Conservation (phyloP, 2,797 vertebrate species). For the Esox masquinongy region DNA sequence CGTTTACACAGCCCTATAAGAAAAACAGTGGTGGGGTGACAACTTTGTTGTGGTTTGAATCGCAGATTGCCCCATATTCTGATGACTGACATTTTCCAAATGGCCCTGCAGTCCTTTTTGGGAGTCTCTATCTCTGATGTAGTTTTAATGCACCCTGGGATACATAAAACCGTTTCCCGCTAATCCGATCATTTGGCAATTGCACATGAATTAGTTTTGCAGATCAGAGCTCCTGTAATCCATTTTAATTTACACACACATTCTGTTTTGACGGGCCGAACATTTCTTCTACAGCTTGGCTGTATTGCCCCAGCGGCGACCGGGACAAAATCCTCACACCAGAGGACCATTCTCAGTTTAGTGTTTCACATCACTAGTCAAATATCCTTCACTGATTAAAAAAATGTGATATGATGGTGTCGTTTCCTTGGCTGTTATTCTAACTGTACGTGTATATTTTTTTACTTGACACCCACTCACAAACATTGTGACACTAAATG, state of each 20-base stretch:
- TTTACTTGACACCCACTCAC: not conserved
- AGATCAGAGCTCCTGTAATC: slow-evolving; percentile 26
- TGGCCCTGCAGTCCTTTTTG: not conserved
- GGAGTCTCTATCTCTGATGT: not conserved
- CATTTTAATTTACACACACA: slow-evolving; percentile 29
- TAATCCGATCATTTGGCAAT: slow-evolving; percentile 14
- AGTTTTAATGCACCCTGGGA: not conserved
- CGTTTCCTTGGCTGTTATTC: not conserved
- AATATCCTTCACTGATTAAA: not conserved
- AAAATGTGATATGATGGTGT: not conserved
- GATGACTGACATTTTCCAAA: not conserved
- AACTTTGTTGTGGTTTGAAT: not conserved
- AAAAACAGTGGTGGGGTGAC: not conserved
- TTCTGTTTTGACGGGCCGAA: slow-evolving; percentile 17
- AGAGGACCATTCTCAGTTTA: not conserved
- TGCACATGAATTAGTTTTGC: slow-evolving; percentile 20
- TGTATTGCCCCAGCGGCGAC: slow-evolving; percentile 4
- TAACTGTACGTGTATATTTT: not conserved
- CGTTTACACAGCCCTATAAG: not conserved
- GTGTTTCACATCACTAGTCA: not conserved
- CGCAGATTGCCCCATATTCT: not conserved
- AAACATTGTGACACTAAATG: not conserved
- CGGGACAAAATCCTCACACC: not conserved
- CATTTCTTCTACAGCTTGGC: slow-evolving; percentile 8
- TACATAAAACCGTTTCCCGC: slow-evolving; percentile 9